Percentiles rank a stretch among this genome's conserved stretches.
Evolutionary conservation across 2,113 vertebrate genomes (phyloP).

Genomic region (Capreolus pygargus): DNA sequence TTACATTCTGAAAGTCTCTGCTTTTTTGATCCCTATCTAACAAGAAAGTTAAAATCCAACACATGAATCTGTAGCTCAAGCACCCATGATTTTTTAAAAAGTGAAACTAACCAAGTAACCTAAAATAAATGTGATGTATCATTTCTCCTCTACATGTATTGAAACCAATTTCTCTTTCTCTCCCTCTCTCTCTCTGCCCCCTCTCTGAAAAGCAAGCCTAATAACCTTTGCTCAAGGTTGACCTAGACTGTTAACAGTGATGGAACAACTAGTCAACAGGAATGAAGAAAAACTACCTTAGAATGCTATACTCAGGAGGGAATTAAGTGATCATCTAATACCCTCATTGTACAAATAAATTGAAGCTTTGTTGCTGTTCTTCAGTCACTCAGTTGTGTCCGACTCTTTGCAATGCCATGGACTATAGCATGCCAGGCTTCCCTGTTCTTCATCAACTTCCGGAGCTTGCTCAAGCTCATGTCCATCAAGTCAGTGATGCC

Average conservation of each 20-base stretch:
- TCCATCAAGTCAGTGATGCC: neutral
- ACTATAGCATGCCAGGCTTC: neutral
- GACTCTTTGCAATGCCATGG: neutral
- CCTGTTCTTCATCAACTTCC: neutral
- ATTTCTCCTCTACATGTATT: neutral
- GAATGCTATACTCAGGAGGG: neutral
- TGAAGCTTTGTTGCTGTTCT: neutral
- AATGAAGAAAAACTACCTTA: neutral
- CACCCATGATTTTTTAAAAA: neutral
- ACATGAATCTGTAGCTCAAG: neutral
- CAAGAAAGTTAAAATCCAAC: constrained; percentile 25
- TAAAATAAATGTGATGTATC: neutral
- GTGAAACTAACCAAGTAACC: constrained; percentile 22
- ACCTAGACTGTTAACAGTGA: neutral
- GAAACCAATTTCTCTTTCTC: neutral
- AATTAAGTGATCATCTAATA: constrained; percentile 12
- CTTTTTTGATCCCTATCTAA: neutral
- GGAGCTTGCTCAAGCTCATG: neutral
- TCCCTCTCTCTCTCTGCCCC: neutral
- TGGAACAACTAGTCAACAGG: neutral
- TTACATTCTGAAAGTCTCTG: neutral
- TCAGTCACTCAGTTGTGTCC: neutral
- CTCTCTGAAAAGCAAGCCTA: neutral
- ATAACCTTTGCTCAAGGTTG: neutral
- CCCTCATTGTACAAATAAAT: neutral